phyloP scores from a whole-genome alignment of 2,113 vertebrate species.

The Phainopepla nitens region DNA sequence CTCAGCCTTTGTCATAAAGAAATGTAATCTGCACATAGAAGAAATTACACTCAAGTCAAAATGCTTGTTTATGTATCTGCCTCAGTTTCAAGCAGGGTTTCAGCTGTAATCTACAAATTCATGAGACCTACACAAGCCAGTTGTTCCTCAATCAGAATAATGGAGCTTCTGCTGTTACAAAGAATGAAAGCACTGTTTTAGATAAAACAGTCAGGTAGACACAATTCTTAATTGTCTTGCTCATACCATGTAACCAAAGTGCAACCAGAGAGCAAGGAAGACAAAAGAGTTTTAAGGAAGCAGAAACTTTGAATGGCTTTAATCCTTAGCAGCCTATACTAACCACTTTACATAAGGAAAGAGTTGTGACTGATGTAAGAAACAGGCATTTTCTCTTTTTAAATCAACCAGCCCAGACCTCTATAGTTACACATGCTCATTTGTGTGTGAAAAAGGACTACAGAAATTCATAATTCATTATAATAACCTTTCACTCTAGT shows the following conservation, averaged over 20 bases:
- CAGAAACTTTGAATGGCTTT: neutral
- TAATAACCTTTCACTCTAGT: neutral
- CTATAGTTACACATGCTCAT: neutral
- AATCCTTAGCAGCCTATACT: neutral
- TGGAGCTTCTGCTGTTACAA: neutral
- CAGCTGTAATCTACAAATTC: neutral
- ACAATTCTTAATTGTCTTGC: neutral
- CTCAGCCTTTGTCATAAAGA: neutral
- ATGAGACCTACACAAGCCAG: neutral
- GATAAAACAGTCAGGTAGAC: neutral
- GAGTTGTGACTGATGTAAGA: neutral
- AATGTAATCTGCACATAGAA: neutral
- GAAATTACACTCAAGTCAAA: neutral
- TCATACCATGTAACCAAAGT: neutral
- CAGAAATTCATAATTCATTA: neutral
- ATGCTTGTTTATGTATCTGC: neutral
- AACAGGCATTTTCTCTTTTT: neutral
- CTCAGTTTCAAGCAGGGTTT: neutral
- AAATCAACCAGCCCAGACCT: neutral
- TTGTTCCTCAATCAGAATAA: neutral
- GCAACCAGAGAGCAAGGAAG: neutral
- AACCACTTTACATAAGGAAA: neutral
- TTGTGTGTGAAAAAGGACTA: neutral
- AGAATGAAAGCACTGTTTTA: neutral
- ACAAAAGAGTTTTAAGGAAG: neutral